Conservation (phyloP, 1,140 invertebrate genomes). For the Ridgeia piscesae region DNA sequence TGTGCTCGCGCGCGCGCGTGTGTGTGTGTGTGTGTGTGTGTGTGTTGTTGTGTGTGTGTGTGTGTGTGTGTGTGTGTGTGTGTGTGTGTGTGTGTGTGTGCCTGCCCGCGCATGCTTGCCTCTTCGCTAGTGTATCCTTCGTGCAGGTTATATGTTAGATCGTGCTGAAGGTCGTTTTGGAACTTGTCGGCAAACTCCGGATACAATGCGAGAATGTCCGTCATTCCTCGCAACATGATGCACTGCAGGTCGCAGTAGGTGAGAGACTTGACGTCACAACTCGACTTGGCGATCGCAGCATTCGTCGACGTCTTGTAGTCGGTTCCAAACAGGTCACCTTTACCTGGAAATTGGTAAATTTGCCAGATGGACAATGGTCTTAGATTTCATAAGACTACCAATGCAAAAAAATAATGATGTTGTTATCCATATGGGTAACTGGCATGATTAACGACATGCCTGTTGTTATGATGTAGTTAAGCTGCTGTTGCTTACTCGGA, state of each 20-base stretch:
- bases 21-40: background rate
- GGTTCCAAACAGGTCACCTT: conserved; percentile 93
- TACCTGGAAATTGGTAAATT: conserved; percentile 67
- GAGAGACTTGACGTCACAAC: conserved; percentile 89
- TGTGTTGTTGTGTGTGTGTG: no score
- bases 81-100: no score
- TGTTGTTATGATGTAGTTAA: background rate
- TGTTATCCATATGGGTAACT: background rate
- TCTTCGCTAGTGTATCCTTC: conserved; percentile 67
- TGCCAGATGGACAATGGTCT: background rate
- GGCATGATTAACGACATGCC: background rate
- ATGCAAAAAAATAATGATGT: no score
- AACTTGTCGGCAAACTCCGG: conserved; percentile 91
- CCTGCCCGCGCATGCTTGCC: conserved; percentile 29
- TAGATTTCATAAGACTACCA: background rate
- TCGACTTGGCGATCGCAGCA: conserved; percentile 86
- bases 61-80: background rate
- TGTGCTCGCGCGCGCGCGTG: no score
- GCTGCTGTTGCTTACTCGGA: no score
- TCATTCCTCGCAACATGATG: conserved; percentile 83
- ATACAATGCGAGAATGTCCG: conserved; percentile 87
- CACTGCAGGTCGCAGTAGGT: conserved; percentile 96
- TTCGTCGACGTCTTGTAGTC: conserved; percentile 69
- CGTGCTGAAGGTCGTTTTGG: conserved; percentile 89
- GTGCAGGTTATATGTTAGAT: conserved; percentile 90